Base-by-base conservation (phyloP, 92 coral and sea anemone genomes). In the Porites rus region DNA sequence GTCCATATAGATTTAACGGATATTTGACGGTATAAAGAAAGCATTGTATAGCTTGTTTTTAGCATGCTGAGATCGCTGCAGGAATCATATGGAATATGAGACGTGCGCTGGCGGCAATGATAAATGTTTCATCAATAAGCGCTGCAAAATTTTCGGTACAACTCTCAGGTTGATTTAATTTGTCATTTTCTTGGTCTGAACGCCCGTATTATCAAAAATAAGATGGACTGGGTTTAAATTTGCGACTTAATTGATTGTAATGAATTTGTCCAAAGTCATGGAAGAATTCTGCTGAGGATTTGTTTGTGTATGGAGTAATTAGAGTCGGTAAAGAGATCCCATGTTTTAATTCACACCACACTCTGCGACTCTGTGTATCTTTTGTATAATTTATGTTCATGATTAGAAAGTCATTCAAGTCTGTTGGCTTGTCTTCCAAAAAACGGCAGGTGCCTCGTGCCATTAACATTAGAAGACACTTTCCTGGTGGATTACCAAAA, bases 371-470 rank as follows among this genome's bases (percentile, higher is more conserved):
- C 43, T 3, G 50, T 12, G 25, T 19, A 10, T n/a, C 11, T 25
- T 16, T 24, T 50, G 10, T 38, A 56, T 70, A 70, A 81, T 81
- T 81, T 31, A 81, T 81, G 77, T 77, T 38, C 46, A 4, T 2
- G 86, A 81, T 59, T 18, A 81, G 14, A 70, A 65, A 66, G 84
- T 67, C 68, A 58, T 81, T 53, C 53, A 19, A 52, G 22, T 52
- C 50, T 22, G 70, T 60, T 62, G 69, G 72, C 82, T 63, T 17
- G 31, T 18, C 52, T 18, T 81, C 85, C 68, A 53, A 19, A 0
- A 14, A 2, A 8, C 69, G 77, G 71, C 86, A 81, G 86, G 77
- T 81, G 84, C 38, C 51, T n/a, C 52, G 54, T 50, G 0, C n/a
- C 14, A 31, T 31, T 70, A 31, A 31, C 53, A 70, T 53, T 21